Percentiles rank a stretch among this genome's conserved stretches.
Conservation (phyloP, 2,113 vertebrate genomes). For the Eolophus roseicapilla region DNA sequence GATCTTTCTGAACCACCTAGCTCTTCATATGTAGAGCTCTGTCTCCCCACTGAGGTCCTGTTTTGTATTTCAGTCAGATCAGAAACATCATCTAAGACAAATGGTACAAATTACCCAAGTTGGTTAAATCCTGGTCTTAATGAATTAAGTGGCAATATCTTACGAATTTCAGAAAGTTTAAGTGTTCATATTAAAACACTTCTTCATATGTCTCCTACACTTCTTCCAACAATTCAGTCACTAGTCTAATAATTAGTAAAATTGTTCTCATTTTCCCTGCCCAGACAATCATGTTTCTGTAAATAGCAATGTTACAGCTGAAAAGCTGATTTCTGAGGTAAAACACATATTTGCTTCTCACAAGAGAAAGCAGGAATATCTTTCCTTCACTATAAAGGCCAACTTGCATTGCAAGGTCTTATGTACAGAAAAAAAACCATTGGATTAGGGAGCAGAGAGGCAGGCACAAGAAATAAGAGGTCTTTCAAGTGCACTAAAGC, state of each 20-base stretch:
- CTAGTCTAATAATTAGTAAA: neutral
- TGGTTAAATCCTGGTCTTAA: neutral
- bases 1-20: neutral
- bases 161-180: neutral
- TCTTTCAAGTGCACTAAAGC: neutral
- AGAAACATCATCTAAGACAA: neutral
- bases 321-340: neutral
- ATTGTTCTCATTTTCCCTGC: neutral
- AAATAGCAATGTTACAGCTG: neutral
- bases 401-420: neutral
- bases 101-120: neutral
- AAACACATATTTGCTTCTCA: neutral
- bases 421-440: neutral
- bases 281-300: neutral
- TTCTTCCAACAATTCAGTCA: neutral
- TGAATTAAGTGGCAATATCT: neutral
- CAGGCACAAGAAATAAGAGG: neutral
- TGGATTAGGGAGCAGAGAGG: neutral
- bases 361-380: neutral
- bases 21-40: neutral
- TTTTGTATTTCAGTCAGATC: neutral
- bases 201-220: neutral
- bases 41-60: neutral
- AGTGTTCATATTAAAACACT: neutral
- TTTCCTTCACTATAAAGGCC: neutral